Evolutionary conservation across 92 coral and sea anemone genomes (phyloP), one percentile per base, ranked within the genome.

Genomic region (Epizoanthus stellaris): DNA sequence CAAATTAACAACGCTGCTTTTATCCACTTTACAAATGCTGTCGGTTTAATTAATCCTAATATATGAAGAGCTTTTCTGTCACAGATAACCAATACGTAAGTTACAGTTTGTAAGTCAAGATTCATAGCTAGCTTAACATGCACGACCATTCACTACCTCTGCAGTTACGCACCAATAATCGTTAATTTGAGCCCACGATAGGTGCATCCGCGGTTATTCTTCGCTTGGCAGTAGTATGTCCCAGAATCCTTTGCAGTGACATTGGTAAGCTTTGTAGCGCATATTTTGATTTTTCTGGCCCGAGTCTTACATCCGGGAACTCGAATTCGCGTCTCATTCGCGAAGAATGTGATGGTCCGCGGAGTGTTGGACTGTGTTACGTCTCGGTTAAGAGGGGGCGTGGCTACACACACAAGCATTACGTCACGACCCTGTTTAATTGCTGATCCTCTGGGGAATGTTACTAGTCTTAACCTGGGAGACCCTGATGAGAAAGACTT

Each of bases 181-280:
- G 15, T 53, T 47, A 74, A 62, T 39, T 74, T 74, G 80, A 74
- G 80, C 80, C 80, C 59, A 39, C 80, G 80, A 42, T 74, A 74
- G 0, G 80, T 74, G 16, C 80, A 74, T 1, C 63, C n/a, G 45
- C 80, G 80, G 80, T 53, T 10, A 53, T 74, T 74, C 8, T n/a
- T 25, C 17, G 80, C 42, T 52, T 74, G 80, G 17, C 80, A 74
- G 25, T 53, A 52, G 43, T 74, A 74, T 52, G 40, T 15, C 10
- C 80, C 80, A 49, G 64, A 74, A 30, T 74, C 80, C 80, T 74
- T 74, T 74, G 64, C 17, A n/a, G 80, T 74, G 16, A 74, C 64
- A 52, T 74, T 74, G 15, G 39, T 13, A 53, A 74, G 80, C 34
- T 54, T 74, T 6, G 30, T 2, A 36, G 61, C 80, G 49, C 80